A percentile compares a stretch with the other conserved stretches of the same genome.
Evolutionary conservation across 2,113 vertebrate species (phyloP).

Genomic region (Emydura subglobosa): DNA sequence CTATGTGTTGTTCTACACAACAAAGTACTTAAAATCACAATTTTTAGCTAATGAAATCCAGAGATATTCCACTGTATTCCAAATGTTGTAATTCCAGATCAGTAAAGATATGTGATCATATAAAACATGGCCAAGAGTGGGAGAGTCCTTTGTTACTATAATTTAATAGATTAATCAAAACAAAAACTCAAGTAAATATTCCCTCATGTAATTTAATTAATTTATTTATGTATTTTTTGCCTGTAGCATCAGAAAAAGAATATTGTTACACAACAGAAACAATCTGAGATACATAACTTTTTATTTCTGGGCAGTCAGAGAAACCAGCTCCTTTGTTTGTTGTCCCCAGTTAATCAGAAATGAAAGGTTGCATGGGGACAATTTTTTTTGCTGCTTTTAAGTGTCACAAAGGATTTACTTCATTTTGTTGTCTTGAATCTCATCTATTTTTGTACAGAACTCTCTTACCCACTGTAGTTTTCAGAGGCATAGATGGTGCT

Average conservation of each 20-base stretch:
- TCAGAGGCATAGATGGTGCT: constrained; percentile 96
- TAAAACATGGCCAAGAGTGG: constrained; percentile 1
- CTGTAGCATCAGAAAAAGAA: background rate
- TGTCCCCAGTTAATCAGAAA: constrained; percentile 15
- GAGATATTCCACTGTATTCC: background rate
- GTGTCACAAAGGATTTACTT: background rate
- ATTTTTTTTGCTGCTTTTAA: background rate
- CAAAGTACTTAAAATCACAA: background rate
- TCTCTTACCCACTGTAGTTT: constrained; percentile 95
- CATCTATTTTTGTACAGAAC: background rate
- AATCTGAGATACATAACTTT: constrained; percentile 18
- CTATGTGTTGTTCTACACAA: background rate
- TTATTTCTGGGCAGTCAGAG: constrained; percentile 1
- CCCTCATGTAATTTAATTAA: background rate
- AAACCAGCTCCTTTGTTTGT: constrained; percentile 12
- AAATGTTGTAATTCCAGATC: background rate
- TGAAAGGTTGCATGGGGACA: background rate
- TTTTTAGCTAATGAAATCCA: background rate
- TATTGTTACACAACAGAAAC: background rate
- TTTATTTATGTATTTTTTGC: background rate
- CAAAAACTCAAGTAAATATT: background rate
- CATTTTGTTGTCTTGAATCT: no score
- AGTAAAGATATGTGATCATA: background rate
- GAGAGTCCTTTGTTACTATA: background rate
- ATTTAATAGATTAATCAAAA: background rate